phyloP scores from a whole-genome alignment of 2,888 invertebrate genomes.

The Acanthococcus lagerstroemiae region DNA sequence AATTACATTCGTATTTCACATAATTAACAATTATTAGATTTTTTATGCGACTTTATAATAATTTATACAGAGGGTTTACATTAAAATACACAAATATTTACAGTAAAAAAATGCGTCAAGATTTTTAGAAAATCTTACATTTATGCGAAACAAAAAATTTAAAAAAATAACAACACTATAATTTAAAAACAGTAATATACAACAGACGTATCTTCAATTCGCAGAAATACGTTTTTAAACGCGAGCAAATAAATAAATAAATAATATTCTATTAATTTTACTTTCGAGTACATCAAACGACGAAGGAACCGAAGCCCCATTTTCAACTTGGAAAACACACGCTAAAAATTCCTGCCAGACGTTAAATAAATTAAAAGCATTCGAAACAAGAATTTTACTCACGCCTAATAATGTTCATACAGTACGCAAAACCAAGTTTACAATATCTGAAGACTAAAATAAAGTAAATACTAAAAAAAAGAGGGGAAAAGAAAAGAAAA shows the following conservation, averaged over 20 bases:
- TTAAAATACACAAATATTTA: constrained; percentile 27
- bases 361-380: too few relatives aligned
- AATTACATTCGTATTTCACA: constrained; percentile 23
- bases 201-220: too few relatives aligned
- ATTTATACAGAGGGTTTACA: constrained; percentile 25
- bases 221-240: not conserved
- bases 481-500: too few relatives aligned
- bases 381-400: too few relatives aligned
- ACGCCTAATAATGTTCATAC: too few relatives aligned
- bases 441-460: too few relatives aligned
- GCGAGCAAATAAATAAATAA: not conserved
- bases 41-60: constrained; percentile 18
- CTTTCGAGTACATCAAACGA: too few relatives aligned
- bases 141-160: not conserved
- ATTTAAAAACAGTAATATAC: not conserved
- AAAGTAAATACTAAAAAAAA: too few relatives aligned
- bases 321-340: too few relatives aligned
- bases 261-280: not conserved
- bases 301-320: too few relatives aligned
- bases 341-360: too few relatives aligned
- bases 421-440: too few relatives aligned
- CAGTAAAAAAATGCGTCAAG: constrained; percentile 10
- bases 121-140: constrained; percentile 4
- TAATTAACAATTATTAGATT: constrained; percentile 24
- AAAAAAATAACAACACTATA: not conserved